Evolutionary conservation across 2,888 invertebrate genomes (phyloP).

Genomic region (Mythimna pallens): DNA sequence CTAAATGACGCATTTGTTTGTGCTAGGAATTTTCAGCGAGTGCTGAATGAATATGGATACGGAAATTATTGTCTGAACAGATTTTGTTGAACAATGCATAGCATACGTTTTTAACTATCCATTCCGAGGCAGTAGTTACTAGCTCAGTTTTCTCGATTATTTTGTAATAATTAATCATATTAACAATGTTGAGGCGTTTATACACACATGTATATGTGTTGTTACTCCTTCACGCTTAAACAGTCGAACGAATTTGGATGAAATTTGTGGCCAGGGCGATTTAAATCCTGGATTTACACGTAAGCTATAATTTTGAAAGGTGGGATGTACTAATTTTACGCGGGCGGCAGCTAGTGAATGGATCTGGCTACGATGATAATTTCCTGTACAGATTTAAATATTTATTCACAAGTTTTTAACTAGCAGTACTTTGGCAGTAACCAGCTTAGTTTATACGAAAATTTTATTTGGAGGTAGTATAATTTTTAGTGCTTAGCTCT

Average conservation of each 20-base stretch:
- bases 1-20: not conserved
- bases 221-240: no score
- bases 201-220: no score
- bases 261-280: no score
- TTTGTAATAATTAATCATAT: no score
- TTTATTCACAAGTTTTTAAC: not conserved
- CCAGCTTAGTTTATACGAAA: no score
- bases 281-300: no score
- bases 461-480: no score
- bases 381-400: not conserved
- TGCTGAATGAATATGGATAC: not conserved
- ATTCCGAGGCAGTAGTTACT: no score
- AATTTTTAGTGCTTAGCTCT: no score
- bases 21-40: not conserved
- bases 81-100: not conserved
- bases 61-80: not conserved
- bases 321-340: no score
- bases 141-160: not conserved
- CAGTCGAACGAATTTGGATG: no score
- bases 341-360: not conserved
- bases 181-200: not conserved
- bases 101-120: not conserved
- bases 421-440: not conserved
- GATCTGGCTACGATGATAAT: not conserved
- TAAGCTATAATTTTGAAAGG: no score